phyloP scores from a whole-genome alignment of 2,888 invertebrate species.

The Apodemia zela region DNA sequence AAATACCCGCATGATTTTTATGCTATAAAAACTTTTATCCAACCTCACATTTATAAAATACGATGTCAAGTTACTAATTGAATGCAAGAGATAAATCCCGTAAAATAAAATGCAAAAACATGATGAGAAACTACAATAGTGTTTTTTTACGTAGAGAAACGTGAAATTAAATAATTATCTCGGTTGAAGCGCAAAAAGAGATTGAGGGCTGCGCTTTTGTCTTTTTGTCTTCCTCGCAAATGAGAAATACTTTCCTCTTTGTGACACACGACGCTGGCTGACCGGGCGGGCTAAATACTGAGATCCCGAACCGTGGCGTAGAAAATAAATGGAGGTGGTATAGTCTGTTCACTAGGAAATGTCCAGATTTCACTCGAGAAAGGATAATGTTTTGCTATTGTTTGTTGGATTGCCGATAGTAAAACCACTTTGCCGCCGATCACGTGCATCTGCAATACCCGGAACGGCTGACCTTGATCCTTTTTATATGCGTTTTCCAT shows the following conservation, averaged over 20 bases:
- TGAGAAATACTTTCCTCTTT: constrained; percentile 71
- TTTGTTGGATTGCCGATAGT: too few species aligned
- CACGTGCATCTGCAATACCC: too few species aligned
- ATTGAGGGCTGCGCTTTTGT: constrained; percentile 45
- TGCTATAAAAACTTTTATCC: too few species aligned
- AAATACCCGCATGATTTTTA: too few species aligned
- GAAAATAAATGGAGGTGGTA: background rate
- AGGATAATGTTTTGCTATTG: too few species aligned
- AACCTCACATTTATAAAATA: too few species aligned
- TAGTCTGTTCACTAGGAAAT: too few species aligned
- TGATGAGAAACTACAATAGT: background rate
- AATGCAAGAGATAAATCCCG: background rate
- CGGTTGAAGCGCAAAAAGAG: constrained; percentile 60
- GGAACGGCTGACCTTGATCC: too few species aligned
- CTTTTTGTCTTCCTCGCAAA: constrained; percentile 58
- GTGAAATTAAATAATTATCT: constrained; percentile 68
- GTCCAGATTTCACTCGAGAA: too few species aligned
- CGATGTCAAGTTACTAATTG: background rate
- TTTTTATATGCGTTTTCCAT: too few species aligned
- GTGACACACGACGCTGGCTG: constrained; percentile 61
- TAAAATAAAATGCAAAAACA: background rate
- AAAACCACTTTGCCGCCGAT: too few species aligned
- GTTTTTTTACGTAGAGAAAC: constrained; percentile 12
- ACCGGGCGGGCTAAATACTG: constrained; percentile 44
- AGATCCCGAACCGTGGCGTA: background rate